These are phyloP conservation scores for Anser cygnoides DNA, from an alignment of 2,113 vertebrate genomes.

Conservation along the genomic window DNA sequence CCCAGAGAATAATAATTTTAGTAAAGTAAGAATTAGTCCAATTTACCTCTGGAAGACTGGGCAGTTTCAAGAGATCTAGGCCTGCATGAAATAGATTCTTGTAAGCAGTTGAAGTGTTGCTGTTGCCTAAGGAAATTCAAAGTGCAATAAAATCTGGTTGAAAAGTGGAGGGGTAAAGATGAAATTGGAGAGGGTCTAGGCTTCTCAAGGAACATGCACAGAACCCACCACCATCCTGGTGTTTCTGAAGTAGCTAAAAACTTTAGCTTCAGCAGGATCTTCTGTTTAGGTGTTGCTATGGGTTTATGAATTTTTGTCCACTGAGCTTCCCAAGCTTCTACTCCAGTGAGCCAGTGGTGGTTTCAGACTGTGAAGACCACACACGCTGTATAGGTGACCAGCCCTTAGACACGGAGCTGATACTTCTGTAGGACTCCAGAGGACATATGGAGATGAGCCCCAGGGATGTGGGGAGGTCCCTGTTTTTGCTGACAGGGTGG, in stretches of 20 bases:
- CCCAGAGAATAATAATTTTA: neutral
- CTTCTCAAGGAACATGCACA: neutral
- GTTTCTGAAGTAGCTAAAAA: neutral
- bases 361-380: neutral
- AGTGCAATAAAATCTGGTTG: neutral
- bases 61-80: neutral
- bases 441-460: neutral
- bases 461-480: rapidly evolving
- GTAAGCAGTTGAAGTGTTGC: neutral
- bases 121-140: neutral
- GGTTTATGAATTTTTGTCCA: neutral
- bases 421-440: neutral
- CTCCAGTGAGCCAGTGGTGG: neutral
- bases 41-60: neutral
- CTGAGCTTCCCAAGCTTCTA: neutral
- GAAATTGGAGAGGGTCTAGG: neutral
- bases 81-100: neutral
- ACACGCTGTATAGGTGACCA: neutral
- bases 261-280: neutral
- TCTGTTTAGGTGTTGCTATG: neutral
- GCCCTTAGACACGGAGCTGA: neutral
- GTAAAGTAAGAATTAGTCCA: neutral
- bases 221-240: neutral
- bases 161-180: neutral
- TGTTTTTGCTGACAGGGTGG: neutral